Evolutionary conservation across 2,113 vertebrate genomes (phyloP).

Genomic region (Myrmophylax atrothorax): DNA sequence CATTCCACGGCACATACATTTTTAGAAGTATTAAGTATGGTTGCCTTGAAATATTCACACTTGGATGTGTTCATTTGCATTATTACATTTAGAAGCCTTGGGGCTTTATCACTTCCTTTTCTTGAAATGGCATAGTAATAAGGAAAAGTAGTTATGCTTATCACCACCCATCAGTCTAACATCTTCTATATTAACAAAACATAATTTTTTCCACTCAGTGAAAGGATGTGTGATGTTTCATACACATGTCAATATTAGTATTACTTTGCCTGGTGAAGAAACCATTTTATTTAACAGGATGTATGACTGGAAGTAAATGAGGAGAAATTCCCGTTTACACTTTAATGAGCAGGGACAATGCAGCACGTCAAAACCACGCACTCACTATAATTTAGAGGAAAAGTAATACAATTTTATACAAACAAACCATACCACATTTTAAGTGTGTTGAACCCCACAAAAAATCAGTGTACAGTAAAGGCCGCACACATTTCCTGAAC

Average conservation of each 20-base stretch:
- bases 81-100: constrained; percentile 73
- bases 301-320: constrained; percentile 63
- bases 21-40: constrained; percentile 37
- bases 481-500: neutral
- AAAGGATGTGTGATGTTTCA: constrained; percentile 64
- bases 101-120: constrained; percentile 78
- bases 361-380: constrained; percentile 52
- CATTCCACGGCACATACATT: neutral
- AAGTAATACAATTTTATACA: constrained; percentile 24
- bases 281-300: constrained; percentile 66
- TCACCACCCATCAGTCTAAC: constrained; percentile 75
- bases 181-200: constrained; percentile 74
- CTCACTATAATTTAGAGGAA: constrained; percentile 37
- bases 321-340: constrained; percentile 65
- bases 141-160: constrained; percentile 74
- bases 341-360: constrained; percentile 72
- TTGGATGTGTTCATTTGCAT: constrained; percentile 65
- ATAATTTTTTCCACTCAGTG: constrained; percentile 64
- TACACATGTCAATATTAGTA: constrained; percentile 67
- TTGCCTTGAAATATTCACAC: constrained; percentile 60
- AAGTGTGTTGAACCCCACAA: neutral
- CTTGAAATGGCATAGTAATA: constrained; percentile 74
- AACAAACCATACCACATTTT: neutral
- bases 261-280: constrained; percentile 62
- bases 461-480: neutral